Percentiles rank a stretch among this genome's conserved stretches.
Conservation (phyloP, 2,797 vertebrate species). For the Trachops cirrhosus region DNA sequence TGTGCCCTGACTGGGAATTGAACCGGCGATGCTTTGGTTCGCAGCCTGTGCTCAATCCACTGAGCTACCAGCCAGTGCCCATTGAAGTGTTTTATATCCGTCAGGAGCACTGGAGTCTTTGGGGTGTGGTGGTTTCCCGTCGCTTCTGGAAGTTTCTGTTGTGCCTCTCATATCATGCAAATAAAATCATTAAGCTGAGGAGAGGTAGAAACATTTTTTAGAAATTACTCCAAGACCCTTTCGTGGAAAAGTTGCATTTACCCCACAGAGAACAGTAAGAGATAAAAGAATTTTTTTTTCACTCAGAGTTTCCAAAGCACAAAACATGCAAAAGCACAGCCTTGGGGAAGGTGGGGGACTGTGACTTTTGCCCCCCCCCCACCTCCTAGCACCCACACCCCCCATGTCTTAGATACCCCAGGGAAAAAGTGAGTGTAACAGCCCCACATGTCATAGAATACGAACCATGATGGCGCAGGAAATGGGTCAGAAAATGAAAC, state of each 20-base stretch:
- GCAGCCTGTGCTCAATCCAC: no score
- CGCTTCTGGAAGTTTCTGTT: background rate
- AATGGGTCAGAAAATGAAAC: background rate
- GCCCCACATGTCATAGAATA: background rate
- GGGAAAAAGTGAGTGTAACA: background rate
- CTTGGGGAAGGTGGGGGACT: no score
- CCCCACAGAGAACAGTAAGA: background rate
- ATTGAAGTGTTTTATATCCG: background rate
- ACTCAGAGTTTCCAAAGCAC: background rate
- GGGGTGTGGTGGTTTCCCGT: background rate
- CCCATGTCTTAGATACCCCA: background rate
- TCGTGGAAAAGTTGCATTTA: background rate
- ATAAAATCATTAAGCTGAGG: background rate
- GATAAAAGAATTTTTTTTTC: background rate
- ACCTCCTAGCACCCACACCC: background rate
- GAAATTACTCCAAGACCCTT: background rate
- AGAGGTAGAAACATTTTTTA: background rate
- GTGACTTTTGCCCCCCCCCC: background rate
- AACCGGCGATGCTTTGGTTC: no score
- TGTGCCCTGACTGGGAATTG: no score
- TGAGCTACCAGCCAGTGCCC: no score
- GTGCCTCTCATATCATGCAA: background rate
- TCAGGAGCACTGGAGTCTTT: background rate
- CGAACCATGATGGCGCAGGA: background rate
- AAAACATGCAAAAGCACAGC: background rate